These are phyloP conservation scores for Nemapogon koenigi DNA, from an alignment of 2,888 invertebrate genomes.

Conservation along the genomic window DNA sequence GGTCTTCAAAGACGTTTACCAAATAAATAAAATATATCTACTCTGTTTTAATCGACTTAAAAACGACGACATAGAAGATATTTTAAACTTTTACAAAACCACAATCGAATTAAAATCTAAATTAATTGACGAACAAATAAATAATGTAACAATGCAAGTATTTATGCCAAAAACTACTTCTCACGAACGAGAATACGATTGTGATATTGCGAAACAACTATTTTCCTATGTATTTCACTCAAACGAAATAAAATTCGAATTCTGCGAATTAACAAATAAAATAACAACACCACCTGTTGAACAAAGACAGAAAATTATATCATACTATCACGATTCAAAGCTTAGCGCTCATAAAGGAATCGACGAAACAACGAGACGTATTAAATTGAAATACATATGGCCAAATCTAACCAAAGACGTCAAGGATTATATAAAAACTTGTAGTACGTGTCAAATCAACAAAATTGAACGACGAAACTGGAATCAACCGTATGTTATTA, in stretches of 20 bases:
- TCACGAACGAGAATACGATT: no score
- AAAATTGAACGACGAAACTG: slow-evolving; percentile 23
- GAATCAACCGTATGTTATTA: slow-evolving; percentile 26
- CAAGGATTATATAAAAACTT: slow-evolving; percentile 21
- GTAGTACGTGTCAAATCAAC: slow-evolving; percentile 21
- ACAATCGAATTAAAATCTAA: no score
- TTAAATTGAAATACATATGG: slow-evolving; percentile 23
- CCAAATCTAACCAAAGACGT: slow-evolving; percentile 24
- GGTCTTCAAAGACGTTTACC: no score
- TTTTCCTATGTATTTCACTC: no score
- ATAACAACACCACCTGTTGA: slow-evolving; percentile 15
- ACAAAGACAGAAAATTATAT: slow-evolving; percentile 22
- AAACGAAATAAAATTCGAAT: no score
- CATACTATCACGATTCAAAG: slow-evolving; percentile 22
- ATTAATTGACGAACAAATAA: no score
- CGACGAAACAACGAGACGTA: slow-evolving; percentile 22
- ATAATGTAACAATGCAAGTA: no score
- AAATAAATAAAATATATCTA: no score
- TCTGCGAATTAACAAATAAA: slow-evolving; percentile 20
- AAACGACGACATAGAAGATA: no score
- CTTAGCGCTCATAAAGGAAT: slow-evolving; percentile 24
- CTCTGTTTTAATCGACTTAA: no score
- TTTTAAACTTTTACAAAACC: no score
- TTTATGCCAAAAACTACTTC: slow-evolving; percentile 18
- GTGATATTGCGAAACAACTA: no score